Percentiles rank a stretch among this genome's conserved stretches.
phyloP scores from a whole-genome alignment of 1,140 invertebrate genomes.

The Tribolium castaneum region DNA sequence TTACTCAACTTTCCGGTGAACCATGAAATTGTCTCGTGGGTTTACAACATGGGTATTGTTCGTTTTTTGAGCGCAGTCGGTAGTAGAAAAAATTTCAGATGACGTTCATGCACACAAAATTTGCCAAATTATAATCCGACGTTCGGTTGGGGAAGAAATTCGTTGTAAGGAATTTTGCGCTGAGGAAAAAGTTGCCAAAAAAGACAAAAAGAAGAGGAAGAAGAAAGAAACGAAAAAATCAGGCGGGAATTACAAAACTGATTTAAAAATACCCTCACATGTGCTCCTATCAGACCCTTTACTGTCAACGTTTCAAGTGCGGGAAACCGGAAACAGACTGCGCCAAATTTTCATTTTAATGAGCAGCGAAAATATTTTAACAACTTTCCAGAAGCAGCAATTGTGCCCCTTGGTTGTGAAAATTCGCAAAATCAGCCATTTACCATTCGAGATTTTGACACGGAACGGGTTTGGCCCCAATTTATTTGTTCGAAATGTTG shows the following conservation, averaged over 20 bases:
- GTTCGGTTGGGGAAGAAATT: constrained; percentile 1
- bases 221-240: constrained; percentile 20
- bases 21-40: constrained; percentile 1
- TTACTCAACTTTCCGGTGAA: neutral
- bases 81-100: constrained; percentile 15
- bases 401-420: neutral
- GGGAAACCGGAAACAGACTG: neutral
- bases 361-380: constrained; percentile 2
- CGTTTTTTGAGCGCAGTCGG: neutral
- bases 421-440: constrained; percentile 23
- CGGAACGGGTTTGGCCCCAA: neutral
- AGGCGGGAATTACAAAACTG: constrained; percentile 4
- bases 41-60: constrained; percentile 14
- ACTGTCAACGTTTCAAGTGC: neutral
- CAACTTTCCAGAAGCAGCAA: neutral
- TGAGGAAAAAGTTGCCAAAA: neutral
- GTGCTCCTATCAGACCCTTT: neutral
- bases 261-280: neutral
- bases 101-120: constrained; percentile 17
- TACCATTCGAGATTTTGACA: neutral
- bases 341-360: neutral
- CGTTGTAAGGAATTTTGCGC: constrained; percentile 22
- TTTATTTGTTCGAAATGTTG: neutral
- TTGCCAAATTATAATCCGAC: constrained; percentile 1
- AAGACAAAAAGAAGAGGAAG: neutral